Evolutionary conservation across 2,797 vertebrate genomes (phyloP).

Genomic region (Buceros bicornis): DNA sequence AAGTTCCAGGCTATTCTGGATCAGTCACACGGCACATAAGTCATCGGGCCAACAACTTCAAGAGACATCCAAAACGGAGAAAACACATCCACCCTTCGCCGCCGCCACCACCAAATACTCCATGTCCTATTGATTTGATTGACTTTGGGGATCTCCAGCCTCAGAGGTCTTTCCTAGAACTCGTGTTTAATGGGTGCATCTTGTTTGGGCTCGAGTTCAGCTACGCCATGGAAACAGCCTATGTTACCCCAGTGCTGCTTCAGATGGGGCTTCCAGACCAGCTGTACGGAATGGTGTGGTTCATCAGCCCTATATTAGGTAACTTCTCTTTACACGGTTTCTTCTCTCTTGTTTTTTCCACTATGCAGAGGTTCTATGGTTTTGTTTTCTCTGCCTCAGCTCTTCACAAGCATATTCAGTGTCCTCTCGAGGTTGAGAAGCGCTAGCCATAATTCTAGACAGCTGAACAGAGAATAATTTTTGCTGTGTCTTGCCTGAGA

Average conservation of each 20-base stretch:
- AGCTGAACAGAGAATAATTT: background rate
- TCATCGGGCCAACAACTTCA: conserved; percentile 98
- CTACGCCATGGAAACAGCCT: conserved; percentile 99
- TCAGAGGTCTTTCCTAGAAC: conserved; percentile 90
- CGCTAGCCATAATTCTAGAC: background rate
- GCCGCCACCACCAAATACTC: conserved; percentile 94
- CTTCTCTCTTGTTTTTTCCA: background rate
- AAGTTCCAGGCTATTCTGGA: conserved; percentile 85
- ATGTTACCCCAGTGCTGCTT: conserved; percentile 94
- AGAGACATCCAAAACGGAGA: conserved; percentile 92
- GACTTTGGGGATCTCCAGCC: conserved; percentile 91
- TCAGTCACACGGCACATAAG: conserved; percentile 91
- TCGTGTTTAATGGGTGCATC: conserved; percentile 94
- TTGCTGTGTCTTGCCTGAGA: background rate
- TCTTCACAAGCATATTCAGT: background rate
- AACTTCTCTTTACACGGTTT: background rate
- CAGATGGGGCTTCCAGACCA: conserved; percentile 98
- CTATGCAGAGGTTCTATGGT: rapidly evolving
- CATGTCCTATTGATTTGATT: conserved; percentile 90
- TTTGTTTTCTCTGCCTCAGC: background rate
- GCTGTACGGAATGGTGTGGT: conserved; percentile 98
- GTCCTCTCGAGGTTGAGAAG: background rate
- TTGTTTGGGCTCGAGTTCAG: conserved; percentile 98
- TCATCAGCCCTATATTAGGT: conserved; percentile 98
- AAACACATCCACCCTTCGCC: conserved; percentile 93